Percentiles rank a stretch among this genome's conserved stretches.
phyloP scores from a whole-genome alignment of 2,113 vertebrate species.

The Marmota monax region DNA sequence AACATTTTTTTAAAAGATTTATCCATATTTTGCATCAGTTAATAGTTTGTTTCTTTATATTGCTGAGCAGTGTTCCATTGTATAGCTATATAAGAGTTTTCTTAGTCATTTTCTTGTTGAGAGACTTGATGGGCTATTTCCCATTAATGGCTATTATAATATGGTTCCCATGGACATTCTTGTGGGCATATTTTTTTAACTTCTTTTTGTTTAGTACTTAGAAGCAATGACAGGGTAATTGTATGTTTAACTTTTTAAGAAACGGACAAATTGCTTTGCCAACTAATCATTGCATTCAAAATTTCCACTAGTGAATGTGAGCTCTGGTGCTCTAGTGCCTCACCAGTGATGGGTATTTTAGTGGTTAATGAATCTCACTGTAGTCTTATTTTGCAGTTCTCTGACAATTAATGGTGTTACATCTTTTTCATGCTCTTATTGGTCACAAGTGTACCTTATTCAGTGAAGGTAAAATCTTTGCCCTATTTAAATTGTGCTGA shows the following conservation, averaged over 20 bases:
- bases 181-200: background rate
- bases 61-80: background rate
- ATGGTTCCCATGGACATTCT: background rate
- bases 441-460: no score
- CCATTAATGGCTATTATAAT: background rate
- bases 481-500: no score
- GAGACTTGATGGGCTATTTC: background rate
- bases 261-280: background rate
- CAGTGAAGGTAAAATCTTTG: no score
- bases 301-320: background rate
- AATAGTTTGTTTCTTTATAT: background rate
- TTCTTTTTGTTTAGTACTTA: background rate
- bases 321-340: background rate
- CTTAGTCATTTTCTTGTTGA: background rate
- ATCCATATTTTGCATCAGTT: background rate
- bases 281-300: background rate
- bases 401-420: no score
- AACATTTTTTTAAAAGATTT: background rate
- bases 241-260: background rate
- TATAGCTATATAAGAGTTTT: no score
- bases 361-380: no score
- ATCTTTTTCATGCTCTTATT: no score
- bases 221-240: background rate
- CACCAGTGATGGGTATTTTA: background rate
- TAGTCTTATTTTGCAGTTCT: no score